Evolutionary conservation across 2,113 vertebrate genomes (phyloP).

Genomic region (Sturnira hondurensis): DNA sequence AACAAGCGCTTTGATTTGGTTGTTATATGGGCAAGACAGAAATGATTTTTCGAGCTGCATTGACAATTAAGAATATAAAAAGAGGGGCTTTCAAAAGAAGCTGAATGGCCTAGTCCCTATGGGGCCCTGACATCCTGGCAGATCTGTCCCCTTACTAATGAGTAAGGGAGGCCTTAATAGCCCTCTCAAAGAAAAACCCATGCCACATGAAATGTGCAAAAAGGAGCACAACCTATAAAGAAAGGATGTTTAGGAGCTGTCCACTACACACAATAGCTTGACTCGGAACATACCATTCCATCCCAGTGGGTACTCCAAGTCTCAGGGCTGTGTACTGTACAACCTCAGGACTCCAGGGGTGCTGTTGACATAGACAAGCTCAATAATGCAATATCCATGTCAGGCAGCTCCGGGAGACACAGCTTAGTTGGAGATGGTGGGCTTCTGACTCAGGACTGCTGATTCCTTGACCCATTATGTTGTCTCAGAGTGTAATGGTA

Average conservation of each 20-base stretch:
- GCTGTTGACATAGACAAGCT: neutral
- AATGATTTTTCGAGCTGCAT: neutral
- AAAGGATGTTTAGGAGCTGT: neutral
- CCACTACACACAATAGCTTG: neutral
- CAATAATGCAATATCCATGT: fast-evolving
- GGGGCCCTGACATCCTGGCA: neutral
- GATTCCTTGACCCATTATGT: neutral
- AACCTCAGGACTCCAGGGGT: neutral
- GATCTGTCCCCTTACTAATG: neutral
- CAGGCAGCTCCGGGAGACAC: neutral
- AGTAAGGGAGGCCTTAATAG: neutral
- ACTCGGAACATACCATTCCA: neutral
- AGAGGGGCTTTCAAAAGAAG: neutral
- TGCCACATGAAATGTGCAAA: neutral
- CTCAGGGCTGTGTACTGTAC: neutral
- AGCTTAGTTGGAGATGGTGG: neutral
- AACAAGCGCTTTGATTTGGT: neutral
- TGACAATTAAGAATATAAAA: neutral
- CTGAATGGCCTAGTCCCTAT: neutral
- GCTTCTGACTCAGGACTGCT: neutral
- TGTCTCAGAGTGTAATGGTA: fast-evolving
- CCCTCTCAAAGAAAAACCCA: neutral
- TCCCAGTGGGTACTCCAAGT: neutral
- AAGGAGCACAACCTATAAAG: neutral
- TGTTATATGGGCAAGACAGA: neutral